Base-by-base conservation (phyloP, 2,888 invertebrate genomes). In the Macrostomum cliftonense region DNA sequence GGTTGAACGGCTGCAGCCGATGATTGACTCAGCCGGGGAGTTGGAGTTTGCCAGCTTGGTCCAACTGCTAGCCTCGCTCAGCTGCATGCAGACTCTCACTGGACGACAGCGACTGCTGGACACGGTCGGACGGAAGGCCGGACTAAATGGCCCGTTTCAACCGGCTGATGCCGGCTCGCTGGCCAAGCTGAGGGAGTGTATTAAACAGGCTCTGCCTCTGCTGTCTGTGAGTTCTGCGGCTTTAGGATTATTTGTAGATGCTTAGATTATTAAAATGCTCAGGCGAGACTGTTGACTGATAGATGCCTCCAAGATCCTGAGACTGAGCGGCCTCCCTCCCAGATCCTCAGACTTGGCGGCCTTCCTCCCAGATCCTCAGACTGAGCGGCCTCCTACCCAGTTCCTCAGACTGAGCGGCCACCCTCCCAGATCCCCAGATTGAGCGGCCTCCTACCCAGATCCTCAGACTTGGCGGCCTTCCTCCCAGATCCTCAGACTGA, bases 11-110 rank as follows among this genome's bases (percentile, higher is more conserved):
- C 77, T 86, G 43, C 82, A 79, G 20, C 80, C 80, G 60, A 87
- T 89, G 62, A 77, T 83, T 38, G 88, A 89, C 66, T 84, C 85
- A 60, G 76, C 79, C 55, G 76, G 88, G 55, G 74, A 85, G 37
- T 84, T 85, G 58, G 91, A 93, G 72, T 89, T 91, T 72, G 80
- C 84, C 59, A 77, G 79, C 53, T 78, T 91, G 52, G 84, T 93
- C 81, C 80, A 80, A 43, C 77, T 88, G 56, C 73, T 93, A 58
- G 79, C 80, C 28, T 78, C 79, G 71, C 81, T 89, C 12, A 79
- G 81, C 65, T 75, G 83, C 43, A 82, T 84, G 45, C 80, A 80
- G 57, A 82, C 85, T 9, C 76, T 83, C 13, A 76, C 76, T 43
- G 89, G 89, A 4, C 83, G 88, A 63, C 82, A 83, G 57, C 83